These are phyloP conservation scores for Lasius platythorax DNA, from an alignment of 2,888 invertebrate genomes.

Conservation along the genomic window DNA sequence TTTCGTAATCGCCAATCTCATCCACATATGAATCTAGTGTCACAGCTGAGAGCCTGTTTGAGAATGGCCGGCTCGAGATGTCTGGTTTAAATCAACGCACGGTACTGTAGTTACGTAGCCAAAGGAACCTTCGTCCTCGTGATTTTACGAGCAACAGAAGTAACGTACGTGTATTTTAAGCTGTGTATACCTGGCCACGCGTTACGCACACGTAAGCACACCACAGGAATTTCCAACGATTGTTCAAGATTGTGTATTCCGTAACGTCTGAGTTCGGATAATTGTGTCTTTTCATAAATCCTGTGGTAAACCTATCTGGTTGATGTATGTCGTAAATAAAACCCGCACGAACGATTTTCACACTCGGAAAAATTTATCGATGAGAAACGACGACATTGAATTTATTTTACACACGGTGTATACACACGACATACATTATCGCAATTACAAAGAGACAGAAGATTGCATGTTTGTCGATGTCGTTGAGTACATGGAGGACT, in stretches of 20 bases:
- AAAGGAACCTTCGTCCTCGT: conserved; percentile 68
- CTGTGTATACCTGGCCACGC: conserved; percentile 52
- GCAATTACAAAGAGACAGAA: conserved; percentile 75
- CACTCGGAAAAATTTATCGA: conserved; percentile 38
- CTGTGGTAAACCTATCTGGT: conserved; percentile 26
- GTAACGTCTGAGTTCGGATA: conserved; percentile 42
- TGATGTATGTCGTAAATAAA: conserved; percentile 29
- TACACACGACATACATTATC: conserved; percentile 73
- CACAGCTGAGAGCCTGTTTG: conserved; percentile 62
- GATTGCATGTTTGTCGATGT: conserved; percentile 78
- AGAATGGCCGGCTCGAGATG: conserved; percentile 64
- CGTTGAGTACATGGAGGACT: conserved; percentile 75
- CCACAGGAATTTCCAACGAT: conserved; percentile 33
- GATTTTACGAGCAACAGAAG: conserved; percentile 59
- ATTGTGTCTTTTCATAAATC: conserved; percentile 27
- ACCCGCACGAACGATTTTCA: conserved; percentile 48
- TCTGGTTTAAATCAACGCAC: conserved; percentile 67
- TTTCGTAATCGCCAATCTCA: conserved; percentile 58
- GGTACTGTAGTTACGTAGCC: conserved; percentile 71
- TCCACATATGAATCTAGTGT: conserved; percentile 58
- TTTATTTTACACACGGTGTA: conserved; percentile 78
- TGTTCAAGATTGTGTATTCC: conserved; percentile 51
- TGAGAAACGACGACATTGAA: conserved; percentile 42
- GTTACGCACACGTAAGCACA: conserved; percentile 35
- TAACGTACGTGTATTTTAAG: conserved; percentile 51